phyloP scores from a whole-genome alignment of 2,797 vertebrate genomes.

The Falco columbarius region DNA sequence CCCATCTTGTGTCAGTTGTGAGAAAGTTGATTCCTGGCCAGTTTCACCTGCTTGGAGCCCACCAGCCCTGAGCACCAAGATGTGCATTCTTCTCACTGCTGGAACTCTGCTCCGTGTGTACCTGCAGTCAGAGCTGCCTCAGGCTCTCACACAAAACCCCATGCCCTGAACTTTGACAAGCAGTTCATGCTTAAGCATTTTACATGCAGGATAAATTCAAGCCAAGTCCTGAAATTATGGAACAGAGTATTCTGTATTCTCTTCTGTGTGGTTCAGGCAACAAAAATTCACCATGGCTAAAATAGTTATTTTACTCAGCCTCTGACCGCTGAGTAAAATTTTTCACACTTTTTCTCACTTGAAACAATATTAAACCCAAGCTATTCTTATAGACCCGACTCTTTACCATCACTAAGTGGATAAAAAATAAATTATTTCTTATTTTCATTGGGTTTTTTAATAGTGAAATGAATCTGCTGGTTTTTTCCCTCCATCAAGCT shows the following conservation, averaged over 20 bases:
- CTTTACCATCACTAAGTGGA: background rate
- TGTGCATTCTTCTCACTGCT: background rate
- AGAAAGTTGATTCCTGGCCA: background rate
- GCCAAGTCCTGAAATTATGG: background rate
- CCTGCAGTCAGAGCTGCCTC: background rate
- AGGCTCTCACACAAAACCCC: background rate
- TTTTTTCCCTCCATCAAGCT: background rate
- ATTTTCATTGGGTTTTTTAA: background rate
- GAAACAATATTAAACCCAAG: background rate
- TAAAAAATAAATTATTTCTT: background rate
- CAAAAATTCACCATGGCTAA: background rate
- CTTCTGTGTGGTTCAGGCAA: background rate
- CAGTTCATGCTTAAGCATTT: background rate
- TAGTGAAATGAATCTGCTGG: background rate
- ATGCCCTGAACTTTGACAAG: background rate
- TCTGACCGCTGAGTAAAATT: background rate
- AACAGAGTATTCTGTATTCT: background rate
- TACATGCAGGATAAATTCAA: background rate
- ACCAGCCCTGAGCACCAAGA: background rate
- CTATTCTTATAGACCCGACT: background rate
- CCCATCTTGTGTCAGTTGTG: background rate
- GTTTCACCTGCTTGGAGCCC: background rate
- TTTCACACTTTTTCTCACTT: background rate
- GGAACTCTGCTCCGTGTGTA: background rate
- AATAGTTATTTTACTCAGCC: background rate